Percentiles rank a stretch among this genome's conserved stretches.
phyloP scores from a whole-genome alignment of 2,797 vertebrate genomes.

The Myotis findleyi region DNA sequence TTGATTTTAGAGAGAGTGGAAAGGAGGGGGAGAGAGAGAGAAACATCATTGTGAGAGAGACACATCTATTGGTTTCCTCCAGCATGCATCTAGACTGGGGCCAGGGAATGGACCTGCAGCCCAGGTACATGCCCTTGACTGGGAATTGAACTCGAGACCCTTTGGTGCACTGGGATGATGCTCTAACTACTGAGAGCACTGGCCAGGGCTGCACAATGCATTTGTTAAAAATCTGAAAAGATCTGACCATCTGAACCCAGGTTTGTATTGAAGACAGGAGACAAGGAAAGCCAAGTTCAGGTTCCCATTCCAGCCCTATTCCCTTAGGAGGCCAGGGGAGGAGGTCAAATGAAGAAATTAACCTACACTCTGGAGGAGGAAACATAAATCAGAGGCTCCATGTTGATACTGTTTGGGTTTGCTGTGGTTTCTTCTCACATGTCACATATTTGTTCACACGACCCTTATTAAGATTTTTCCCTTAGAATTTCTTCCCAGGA shows the following conservation, averaged over 20 bases:
- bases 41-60: too few relatives aligned
- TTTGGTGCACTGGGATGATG: too few relatives aligned
- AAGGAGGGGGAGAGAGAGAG: too few relatives aligned
- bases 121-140: too few relatives aligned
- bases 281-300: background rate
- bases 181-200: too few relatives aligned
- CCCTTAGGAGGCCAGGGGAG: background rate
- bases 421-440: background rate
- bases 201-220: too few relatives aligned
- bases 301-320: background rate
- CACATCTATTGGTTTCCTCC: too few relatives aligned
- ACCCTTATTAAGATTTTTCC: background rate
- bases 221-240: background rate
- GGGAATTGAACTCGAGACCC: too few relatives aligned
- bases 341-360: background rate
- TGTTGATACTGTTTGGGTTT: background rate
- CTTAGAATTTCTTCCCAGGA: background rate
- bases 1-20: too few relatives aligned
- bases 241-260: background rate
- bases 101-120: too few relatives aligned
- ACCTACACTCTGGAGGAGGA: background rate
- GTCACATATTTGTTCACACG: background rate
- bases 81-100: too few relatives aligned
- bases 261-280: background rate
- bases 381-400: background rate